Base-by-base conservation (phyloP, 2,888 invertebrate genomes). In the Nemapogon koenigi region DNA sequence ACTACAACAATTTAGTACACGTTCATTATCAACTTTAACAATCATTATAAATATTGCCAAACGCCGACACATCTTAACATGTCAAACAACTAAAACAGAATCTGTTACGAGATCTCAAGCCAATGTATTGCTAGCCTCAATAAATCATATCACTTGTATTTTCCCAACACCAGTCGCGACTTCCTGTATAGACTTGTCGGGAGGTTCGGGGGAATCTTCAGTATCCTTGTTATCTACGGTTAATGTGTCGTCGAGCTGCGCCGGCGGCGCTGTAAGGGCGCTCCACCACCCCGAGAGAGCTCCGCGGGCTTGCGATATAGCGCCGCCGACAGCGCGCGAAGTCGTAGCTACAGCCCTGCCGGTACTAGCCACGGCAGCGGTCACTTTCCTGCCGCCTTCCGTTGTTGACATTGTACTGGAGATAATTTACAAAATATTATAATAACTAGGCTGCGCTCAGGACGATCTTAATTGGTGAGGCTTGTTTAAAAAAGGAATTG, bases 391-490 rank as follows among this genome's bases (percentile, higher is more conserved):
- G 0, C 96, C 96, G 49, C 94, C 88, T 66, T 97, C 97, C 25
- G 94, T 91, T 55, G 89, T 94, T 52, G 95, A 94, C 90, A 97
- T 94, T 14, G 94, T 93, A 59, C 96, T 96, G 57, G 25, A 71
- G 63, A n/a, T 22, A 17, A 26, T 10, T 30, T 30, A 3, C n/a
- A 30, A 13, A 3, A 42, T 42, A 37, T 10, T 7, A n/a, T 28
- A 18, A 6, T 29, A 13, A n/a, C 7, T 29, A n/a, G 29, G 29
- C 11, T 10, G 6, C 7, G 8, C 22, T 22, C 6, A 22, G 22
- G 8, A n/a, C 28, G 28, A 7, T 28, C 22, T 10, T 22, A 22
- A 22, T 22, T 22, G 10, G 6, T 7, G 6, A 22, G 22, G 6
- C 22, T 22, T 22, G 6, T 22, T 22, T 7, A 22, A 7, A 22